Base-by-base conservation (phyloP, 2,113 vertebrate species). In the Marmota flaviventris region DNA sequence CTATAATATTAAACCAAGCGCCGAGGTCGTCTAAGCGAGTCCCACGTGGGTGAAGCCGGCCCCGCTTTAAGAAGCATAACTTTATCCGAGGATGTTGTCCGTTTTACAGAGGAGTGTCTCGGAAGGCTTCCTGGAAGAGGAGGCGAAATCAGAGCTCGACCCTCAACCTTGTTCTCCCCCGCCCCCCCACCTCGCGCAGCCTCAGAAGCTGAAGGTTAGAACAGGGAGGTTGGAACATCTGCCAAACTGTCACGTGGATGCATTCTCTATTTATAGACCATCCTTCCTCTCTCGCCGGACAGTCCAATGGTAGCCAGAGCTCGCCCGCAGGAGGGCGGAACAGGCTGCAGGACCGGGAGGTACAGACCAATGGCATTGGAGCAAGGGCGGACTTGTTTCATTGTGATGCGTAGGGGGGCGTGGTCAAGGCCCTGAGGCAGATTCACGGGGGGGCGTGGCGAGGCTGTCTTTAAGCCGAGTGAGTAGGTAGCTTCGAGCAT, bases 261-360 rank as follows among this genome's bases (percentile, higher is more conserved):
- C 65, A 65, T 51, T 94, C 95, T 86, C 73, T 97, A 97, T 97
- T 98, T 98, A 97, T 97, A 97, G 95, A 70, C 58, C 56, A 75
- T 83, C 81, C 85, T 10, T 16, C 92, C 93, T 70, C 51, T 92
- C 75, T 51, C 5, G 7, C 34, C 2, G 22, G 73, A 84, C 89
- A 9, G 89, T 25, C 98, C 97, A 97, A 98, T 97, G 84, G 85
- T 51, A 91, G 83, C 63, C 51, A 12, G 93, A 81, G 48, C 70
- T 96, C 45, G 24, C 94, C 94, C 39, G 87, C 85, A 96, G 67
- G 89, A 24, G 81, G 97, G 98, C 73, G 92, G 90, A 67, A 75
- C 78, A 79, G 93, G 29, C 14, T 37, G 32, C 45, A 32, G 29
- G 65, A 67, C 45, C 20, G 39, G 58, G 45, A 53, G 22, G 9